Evolutionary conservation across 2,113 vertebrate genomes (phyloP), one percentile per base, ranked within the genome.

Genomic region (Corapipo altera): DNA sequence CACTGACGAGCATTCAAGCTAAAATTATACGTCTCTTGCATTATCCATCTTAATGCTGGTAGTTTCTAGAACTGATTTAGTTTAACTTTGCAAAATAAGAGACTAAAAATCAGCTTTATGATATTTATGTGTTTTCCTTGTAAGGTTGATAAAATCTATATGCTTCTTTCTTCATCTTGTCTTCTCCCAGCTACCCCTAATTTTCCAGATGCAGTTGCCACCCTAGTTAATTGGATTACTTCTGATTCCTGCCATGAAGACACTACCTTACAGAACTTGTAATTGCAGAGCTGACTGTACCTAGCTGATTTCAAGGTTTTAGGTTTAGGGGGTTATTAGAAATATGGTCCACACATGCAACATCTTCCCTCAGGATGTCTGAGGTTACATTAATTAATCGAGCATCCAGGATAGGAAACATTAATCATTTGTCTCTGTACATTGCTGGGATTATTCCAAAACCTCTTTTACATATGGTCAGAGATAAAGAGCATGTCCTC

Each of bases 371-470:
- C 78, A 75, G 58, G 73, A 93, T 89, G 74, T 85, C 79, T 94
- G 80, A 79, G 48, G 51, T 79, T 85, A 67, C 8, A 14, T 81
- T 96, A 92, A 88, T 91, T 96, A 94, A 94, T 89, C 54, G 91
- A 92, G 48, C 39, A 92, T 92, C 39, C 35, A 88, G 62, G 65
- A 87, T 51, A 94, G 76, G 82, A 92, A 85, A 30, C 79, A 91
- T 93, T 94, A 80, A 90, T 96, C 84, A 90, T 94, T 86, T 95
- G 49, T 79, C 72, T 91, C 49, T 87, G 72, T 32, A 85, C 62
- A 54, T 76, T 10, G 6, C 51, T 95, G 95, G 86, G 59, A 72
- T 90, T 82, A 91, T 88, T 96, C 86, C 85, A 88, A 96, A 96
- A 93, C 69, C 58, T 74, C 44, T 58, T 78, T 85, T 88, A 83